Evolutionary conservation across 2,113 vertebrate genomes (phyloP).

Genomic region (Oostethus manadensis): DNA sequence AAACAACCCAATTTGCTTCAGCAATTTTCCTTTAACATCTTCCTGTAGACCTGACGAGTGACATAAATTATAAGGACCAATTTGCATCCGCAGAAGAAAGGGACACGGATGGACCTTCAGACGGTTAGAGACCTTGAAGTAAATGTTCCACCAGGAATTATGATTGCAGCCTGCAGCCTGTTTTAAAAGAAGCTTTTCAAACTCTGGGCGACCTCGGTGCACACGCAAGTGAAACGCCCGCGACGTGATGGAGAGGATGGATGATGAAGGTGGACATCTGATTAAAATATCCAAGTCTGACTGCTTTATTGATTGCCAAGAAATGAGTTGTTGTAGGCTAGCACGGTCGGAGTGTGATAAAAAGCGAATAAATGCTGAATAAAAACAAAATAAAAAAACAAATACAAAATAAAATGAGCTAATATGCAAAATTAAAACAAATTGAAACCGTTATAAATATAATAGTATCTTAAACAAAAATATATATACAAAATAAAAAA

Average conservation of each 20-base stretch:
- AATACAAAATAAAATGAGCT: no score
- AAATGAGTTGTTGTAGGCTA: neutral
- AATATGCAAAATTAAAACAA: no score
- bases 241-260: constrained; percentile 19
- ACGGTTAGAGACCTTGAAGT: constrained; percentile 3
- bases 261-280: constrained; percentile 21
- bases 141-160: constrained; percentile 12
- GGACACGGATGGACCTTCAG: neutral
- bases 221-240: constrained; percentile 21
- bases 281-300: constrained; percentile 21
- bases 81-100: constrained; percentile 13
- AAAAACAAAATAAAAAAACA: neutral
- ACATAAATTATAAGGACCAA: constrained; percentile 4
- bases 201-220: constrained; percentile 12
- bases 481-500: no score
- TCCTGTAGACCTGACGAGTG: constrained; percentile 19
- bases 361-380: neutral
- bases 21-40: constrained; percentile 29
- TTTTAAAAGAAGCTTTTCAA: constrained; percentile 28
- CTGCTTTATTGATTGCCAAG: neutral
- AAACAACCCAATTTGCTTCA: constrained; percentile 18
- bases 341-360: neutral
- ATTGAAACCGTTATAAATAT: no score
- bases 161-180: constrained; percentile 22
- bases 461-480: no score